phyloP scores from a whole-genome alignment of 2,888 invertebrate species.

The Arrhopalites spinosus region DNA sequence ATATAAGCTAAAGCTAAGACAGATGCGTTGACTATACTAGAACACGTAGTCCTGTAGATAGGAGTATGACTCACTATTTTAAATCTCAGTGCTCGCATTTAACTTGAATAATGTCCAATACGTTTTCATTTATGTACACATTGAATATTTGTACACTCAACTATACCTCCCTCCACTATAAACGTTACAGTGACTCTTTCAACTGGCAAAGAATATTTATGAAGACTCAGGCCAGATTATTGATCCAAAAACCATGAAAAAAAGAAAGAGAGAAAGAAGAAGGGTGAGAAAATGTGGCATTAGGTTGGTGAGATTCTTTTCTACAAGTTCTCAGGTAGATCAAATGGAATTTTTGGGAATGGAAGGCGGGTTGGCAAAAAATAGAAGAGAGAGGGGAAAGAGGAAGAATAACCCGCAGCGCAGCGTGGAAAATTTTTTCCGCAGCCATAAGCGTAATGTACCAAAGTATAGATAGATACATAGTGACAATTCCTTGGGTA shows the following conservation, averaged over 20 bases:
- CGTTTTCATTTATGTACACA: background rate
- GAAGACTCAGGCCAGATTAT: background rate
- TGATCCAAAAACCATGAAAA: no score
- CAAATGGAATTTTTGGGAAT: background rate
- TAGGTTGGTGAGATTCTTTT: background rate
- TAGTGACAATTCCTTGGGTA: no score
- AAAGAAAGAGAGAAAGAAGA: background rate
- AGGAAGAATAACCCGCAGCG: background rate
- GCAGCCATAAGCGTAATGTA: background rate
- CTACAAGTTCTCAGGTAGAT: background rate
- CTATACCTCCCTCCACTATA: background rate
- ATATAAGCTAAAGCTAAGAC: no score
- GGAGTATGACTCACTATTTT: background rate
- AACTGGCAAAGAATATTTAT: background rate
- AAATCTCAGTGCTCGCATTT: constrained; percentile 11
- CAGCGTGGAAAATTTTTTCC: background rate
- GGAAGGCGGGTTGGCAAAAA: background rate
- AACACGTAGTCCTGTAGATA: background rate
- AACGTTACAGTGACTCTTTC: no score
- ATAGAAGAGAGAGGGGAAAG: no score
- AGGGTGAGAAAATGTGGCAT: background rate
- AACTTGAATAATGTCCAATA: background rate
- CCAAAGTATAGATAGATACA: no score
- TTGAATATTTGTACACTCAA: background rate
- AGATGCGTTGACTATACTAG: no score